These are phyloP conservation scores for Martes martes DNA, from an alignment of 2,113 vertebrate genomes.

Conservation along the genomic window DNA sequence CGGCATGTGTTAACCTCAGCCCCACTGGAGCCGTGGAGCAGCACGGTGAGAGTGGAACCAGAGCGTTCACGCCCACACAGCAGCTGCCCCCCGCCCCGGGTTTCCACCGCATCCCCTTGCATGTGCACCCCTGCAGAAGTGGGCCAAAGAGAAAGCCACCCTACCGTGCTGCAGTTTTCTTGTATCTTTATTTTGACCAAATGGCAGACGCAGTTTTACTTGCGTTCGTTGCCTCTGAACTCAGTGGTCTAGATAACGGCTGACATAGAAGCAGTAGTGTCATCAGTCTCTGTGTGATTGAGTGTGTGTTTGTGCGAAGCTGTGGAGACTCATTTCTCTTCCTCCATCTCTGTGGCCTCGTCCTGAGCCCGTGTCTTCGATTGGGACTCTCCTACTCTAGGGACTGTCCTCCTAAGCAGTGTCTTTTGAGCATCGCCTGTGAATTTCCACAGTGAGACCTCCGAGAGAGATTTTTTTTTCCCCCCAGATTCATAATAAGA, in stretches of 20 bases:
- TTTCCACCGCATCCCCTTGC: not conserved
- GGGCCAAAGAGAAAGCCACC: not conserved
- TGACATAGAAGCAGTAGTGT: not conserved
- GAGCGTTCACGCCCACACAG: not conserved
- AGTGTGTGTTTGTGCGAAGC: not conserved
- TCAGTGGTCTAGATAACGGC: not conserved
- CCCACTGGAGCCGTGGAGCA: not conserved
- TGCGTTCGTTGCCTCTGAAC: not conserved
- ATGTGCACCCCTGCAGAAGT: not conserved
- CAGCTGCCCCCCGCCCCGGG: not conserved
- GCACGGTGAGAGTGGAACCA: not conserved
- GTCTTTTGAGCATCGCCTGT: not conserved
- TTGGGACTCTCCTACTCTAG: not conserved
- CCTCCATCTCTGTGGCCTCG: not conserved
- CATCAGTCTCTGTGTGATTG: not conserved
- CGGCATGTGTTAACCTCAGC: constrained; percentile 50
- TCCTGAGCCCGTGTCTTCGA: not conserved
- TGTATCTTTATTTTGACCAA: not conserved
- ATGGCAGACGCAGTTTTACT: not conserved
- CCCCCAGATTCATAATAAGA: not conserved
- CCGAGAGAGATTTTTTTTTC: not conserved
- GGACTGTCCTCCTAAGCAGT: no score
- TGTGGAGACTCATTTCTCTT: not conserved
- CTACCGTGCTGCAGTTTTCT: not conserved
- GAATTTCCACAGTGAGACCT: not conserved